These are phyloP conservation scores for Nomia melanderi DNA, from an alignment of 1,140 invertebrate genomes.

Conservation along the genomic window DNA sequence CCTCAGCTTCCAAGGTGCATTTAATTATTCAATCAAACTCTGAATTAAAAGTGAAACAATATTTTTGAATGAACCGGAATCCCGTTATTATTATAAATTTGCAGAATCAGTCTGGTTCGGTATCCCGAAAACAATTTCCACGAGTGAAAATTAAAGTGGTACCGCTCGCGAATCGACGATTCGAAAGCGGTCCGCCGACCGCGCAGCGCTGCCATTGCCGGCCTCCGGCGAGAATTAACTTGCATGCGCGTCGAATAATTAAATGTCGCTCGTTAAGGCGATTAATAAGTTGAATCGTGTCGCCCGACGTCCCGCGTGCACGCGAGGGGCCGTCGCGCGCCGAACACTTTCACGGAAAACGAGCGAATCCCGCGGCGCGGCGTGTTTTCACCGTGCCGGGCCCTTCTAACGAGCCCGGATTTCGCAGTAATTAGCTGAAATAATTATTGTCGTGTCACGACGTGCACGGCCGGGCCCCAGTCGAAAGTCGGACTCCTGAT, in stretches of 20 bases:
- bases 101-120: no score
- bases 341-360: conserved; percentile 27
- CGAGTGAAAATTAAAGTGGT: neutral
- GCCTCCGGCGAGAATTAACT: neutral
- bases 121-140: no score
- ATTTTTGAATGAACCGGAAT: no score
- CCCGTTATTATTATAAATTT: no score
- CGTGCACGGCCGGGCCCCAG: neutral
- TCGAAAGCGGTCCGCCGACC: neutral
- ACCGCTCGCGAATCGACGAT: neutral
- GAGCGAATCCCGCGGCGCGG: neutral
- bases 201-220: no score
- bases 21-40: no score
- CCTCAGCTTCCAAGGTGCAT: no score
- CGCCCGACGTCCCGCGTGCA: no score
- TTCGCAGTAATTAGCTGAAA: conserved; percentile 35
- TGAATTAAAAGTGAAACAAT: no score
- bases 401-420: conserved; percentile 27
- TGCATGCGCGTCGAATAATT: neutral
- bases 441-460: conserved; percentile 20
- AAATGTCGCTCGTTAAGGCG: conserved; percentile 14
- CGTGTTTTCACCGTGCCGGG: conserved; percentile 8
- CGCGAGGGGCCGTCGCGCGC: neutral
- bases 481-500: neutral
- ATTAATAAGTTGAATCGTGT: conserved; percentile 22